Base-by-base conservation (phyloP, 2,797 vertebrate genomes). In the Serranus cabrilla region DNA sequence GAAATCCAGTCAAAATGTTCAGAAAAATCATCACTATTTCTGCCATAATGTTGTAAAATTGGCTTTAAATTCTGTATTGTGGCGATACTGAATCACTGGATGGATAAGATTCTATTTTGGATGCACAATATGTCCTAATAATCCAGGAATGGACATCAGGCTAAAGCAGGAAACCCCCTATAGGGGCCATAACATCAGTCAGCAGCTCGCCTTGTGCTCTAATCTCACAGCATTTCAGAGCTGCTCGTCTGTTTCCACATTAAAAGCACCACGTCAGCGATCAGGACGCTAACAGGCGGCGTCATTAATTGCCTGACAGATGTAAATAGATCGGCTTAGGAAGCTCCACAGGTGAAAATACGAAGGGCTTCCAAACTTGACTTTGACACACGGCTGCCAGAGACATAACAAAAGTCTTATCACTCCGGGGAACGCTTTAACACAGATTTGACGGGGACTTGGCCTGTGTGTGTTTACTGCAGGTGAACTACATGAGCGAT, bases 321-420 rank as follows among this genome's bases (percentile, higher is more conserved):
- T 68, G 51, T 67, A 72, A 87, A 86, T 39, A 76, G 71, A 45
- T 57, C 40, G n/a, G 52, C 43, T 78, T 69, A 40, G 52, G 40
- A 66, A 54, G 65, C 18, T 51, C 34, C 45, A 0, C 18, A 56
- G 47, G 66, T 64, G 66, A 76, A 81, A 88, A 85, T 71, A 71
- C 49, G 2, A 68, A 37, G 56, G 27, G 60, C 27, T 23, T 34
- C 31, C 50, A 86, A 67, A 81, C 54, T 71, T 80, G 54, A 81
- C 74, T 74, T 74, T 75, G 78, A 89, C 54, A 45, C 12, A 37
- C 49, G 37, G 18, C 59, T 25, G 58, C 46, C 74, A 59, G 60
- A 67, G 23, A 71, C 60, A 85, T 88, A 80, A 90, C 82, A 92
- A 77, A 80, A 70, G 80, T 84, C 83, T 93, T 90, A 84, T 82